phyloP scores from a whole-genome alignment of 2,113 vertebrate genomes.

The Chrysemys picta region DNA sequence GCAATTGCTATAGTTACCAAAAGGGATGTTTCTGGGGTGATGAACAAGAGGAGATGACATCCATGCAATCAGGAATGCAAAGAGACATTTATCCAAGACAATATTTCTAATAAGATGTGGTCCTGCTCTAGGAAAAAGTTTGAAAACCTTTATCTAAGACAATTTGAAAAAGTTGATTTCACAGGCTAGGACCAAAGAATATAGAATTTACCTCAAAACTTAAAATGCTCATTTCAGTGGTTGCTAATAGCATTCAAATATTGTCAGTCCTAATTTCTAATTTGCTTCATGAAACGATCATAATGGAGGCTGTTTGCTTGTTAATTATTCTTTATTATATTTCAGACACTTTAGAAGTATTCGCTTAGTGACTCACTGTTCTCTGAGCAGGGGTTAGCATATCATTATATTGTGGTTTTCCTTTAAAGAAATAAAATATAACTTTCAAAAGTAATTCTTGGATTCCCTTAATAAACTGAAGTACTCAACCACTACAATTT shows the following conservation, averaged over 20 bases:
- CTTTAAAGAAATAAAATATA: background rate
- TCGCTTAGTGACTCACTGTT: background rate
- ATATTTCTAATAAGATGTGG: background rate
- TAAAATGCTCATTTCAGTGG: background rate
- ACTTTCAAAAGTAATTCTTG: background rate
- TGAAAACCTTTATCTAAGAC: background rate
- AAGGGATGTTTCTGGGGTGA: background rate
- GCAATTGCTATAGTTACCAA: background rate
- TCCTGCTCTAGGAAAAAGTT: background rate
- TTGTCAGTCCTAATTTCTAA: background rate
- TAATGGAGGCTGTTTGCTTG: background rate
- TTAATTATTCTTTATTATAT: background rate
- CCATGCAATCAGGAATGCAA: background rate
- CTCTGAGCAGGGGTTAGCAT: background rate
- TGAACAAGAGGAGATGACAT: background rate
- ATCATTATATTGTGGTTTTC: background rate
- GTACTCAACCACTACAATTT: background rate
- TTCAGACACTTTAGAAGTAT: background rate
- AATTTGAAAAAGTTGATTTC: background rate
- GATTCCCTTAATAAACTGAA: background rate
- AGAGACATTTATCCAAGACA: accelerated
- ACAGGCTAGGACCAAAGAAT: background rate
- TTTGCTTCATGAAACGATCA: slow-evolving; percentile 17
- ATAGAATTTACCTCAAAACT: background rate
- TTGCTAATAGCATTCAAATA: slow-evolving; percentile 1